These are phyloP conservation scores for Perizoma affinitatum DNA, from an alignment of 2,888 invertebrate genomes.

Conservation along the genomic window DNA sequence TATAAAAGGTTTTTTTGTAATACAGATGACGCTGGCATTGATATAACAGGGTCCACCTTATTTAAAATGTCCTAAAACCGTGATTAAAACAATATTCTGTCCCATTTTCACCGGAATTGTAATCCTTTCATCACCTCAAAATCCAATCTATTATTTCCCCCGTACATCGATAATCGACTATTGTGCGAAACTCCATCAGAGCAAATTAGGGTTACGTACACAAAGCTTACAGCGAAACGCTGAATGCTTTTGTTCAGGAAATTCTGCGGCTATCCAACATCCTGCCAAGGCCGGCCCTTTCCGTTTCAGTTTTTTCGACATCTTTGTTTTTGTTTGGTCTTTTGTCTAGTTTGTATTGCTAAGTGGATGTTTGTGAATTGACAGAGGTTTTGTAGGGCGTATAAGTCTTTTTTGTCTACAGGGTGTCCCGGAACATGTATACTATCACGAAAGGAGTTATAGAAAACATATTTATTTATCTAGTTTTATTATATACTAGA, in stretches of 20 bases:
- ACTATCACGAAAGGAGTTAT: too few relatives aligned
- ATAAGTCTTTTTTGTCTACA: neutral
- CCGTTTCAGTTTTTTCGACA: conserved; percentile 33
- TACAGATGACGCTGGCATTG: too few relatives aligned
- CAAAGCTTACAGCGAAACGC: conserved; percentile 43
- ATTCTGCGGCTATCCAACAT: conserved; percentile 62
- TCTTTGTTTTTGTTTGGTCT: conserved; percentile 31
- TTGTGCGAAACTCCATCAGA: conserved; percentile 51
- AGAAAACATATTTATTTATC: too few relatives aligned
- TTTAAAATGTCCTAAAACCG: neutral
- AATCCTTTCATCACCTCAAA: conserved; percentile 21
- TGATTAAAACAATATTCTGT: neutral
- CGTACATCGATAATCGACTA: conserved; percentile 29
- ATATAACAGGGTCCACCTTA: too few relatives aligned
- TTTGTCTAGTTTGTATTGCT: conserved; percentile 35
- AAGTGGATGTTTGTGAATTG: conserved; percentile 28
- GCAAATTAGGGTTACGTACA: conserved; percentile 55
- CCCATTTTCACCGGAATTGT: conserved; percentile 3
- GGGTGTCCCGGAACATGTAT: too few relatives aligned
- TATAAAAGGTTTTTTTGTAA: too few relatives aligned
- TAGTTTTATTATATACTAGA: too few relatives aligned
- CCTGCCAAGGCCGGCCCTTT: conserved; percentile 46
- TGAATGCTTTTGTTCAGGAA: conserved; percentile 51
- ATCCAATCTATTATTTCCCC: conserved; percentile 23
- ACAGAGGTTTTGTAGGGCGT: conserved; percentile 18